A percentile compares a stretch with the other conserved stretches of the same genome.
Conservation (phyloP, 2,888 invertebrate species). For the Machimus rusticus region DNA sequence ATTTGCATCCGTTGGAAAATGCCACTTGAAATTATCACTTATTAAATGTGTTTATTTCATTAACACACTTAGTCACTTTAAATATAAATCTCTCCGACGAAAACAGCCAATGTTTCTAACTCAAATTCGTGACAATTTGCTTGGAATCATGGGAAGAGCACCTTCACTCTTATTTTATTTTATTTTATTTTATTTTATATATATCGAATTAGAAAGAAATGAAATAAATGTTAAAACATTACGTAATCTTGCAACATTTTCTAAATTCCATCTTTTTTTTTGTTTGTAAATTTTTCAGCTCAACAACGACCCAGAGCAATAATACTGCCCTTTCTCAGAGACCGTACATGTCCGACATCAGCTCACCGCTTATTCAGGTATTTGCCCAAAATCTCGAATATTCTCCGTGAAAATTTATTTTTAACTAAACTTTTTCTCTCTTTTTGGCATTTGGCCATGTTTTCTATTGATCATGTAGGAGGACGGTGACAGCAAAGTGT, state of each 20-base stretch:
- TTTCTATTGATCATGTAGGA: slow-evolving; percentile 71
- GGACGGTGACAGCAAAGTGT: slow-evolving; percentile 90
- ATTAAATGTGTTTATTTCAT: slow-evolving; percentile 15
- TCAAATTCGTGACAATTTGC: neutral
- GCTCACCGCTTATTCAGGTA: slow-evolving; percentile 41
- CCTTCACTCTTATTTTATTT: neutral
- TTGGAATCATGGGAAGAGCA: neutral
- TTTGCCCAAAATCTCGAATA: neutral
- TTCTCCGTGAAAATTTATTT: slow-evolving; percentile 17
- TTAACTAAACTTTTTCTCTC: slow-evolving; percentile 12
- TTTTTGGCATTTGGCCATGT: slow-evolving; percentile 18
- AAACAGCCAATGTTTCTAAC: neutral
- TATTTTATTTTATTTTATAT: neutral
- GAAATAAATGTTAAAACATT: neutral
- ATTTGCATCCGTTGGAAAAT: slow-evolving; percentile 2
- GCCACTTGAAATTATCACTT: neutral
- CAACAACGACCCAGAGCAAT: slow-evolving; percentile 38
- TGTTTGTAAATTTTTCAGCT: slow-evolving; percentile 4
- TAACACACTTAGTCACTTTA: neutral
- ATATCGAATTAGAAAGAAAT: neutral
- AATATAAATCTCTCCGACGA: neutral
- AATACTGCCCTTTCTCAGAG: slow-evolving; percentile 30
- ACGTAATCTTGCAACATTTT: neutral
- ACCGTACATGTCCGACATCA: slow-evolving; percentile 37
- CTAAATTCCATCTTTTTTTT: neutral